Evolutionary conservation across 2,113 vertebrate genomes (phyloP), one percentile per base, ranked within the genome.

Genomic region (Casuarius casuarius): DNA sequence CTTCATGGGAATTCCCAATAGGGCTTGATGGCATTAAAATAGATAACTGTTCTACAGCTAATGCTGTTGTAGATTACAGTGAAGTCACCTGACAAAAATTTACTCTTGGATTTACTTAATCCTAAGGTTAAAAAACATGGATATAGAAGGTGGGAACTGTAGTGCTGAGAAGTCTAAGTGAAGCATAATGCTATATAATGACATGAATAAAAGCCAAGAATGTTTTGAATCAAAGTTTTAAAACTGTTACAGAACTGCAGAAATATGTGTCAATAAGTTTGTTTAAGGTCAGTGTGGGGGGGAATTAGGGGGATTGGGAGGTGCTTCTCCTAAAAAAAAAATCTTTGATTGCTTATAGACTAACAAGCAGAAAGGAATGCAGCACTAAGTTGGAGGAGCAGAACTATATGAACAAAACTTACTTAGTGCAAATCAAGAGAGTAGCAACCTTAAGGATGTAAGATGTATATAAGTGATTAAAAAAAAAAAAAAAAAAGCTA

Each of bases 81-180:
- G 49, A 11, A 81, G 73, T 25, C 26, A 87, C 42, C 46, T 75
- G 62, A 26, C n/a, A 67, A 63, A 95, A 72, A 28, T 9, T 67
- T 61, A 48, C 23, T 31, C 3, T 33, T 90, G 48, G 4, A 49
- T 79, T 94, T 88, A 12, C 90, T 88, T 88, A 72, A 70, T 88
- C 16, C 21, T 85, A n/a, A 10, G 5, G 9, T 12, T 76, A 63
- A 76, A 9, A 66, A 88, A 59, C 4, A 29, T 46, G 44, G 33
- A 35, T 63, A 33, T 82, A 26, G 10, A 78, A 74, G 74, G 67
- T 25, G 10, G 5, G 31, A 84, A 11, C 22, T 61, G 56, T 22
- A 56, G 35, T 29, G 12, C 38, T 81, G 62, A 65, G 31, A 87
- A 93, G 25, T 8, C 14, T 42, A 18, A 31, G n/a, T 72, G 80